Conservation (phyloP, 2,888 invertebrate genomes). For the Leptinotarsa juncta region DNA sequence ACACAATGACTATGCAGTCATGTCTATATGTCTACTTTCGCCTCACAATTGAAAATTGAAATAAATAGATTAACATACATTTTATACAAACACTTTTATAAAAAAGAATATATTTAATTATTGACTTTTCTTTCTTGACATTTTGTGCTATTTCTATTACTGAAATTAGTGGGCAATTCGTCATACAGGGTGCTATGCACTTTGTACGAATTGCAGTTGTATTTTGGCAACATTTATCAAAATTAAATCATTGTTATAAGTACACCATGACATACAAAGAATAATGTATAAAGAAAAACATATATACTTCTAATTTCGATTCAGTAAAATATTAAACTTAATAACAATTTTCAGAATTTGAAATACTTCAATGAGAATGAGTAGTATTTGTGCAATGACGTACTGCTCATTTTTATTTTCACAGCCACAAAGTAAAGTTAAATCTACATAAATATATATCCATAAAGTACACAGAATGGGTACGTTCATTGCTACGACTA, state of each 20-base stretch:
- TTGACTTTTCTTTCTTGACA: background rate
- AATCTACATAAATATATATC: background rate
- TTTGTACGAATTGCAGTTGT: background rate
- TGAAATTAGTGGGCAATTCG: background rate
- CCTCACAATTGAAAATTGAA: no score
- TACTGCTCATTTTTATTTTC: slow-evolving; percentile 22
- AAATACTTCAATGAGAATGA: background rate
- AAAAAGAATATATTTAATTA: background rate
- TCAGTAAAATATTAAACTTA: no score
- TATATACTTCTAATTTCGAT: background rate
- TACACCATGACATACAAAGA: background rate
- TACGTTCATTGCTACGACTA: background rate
- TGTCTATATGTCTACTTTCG: background rate
- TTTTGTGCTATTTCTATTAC: background rate
- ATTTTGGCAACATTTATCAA: slow-evolving; percentile 7
- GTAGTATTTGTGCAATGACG: slow-evolving; percentile 8
- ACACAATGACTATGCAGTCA: background rate
- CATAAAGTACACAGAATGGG: background rate
- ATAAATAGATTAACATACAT: background rate
- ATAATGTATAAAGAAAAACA: background rate
- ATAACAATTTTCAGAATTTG: background rate
- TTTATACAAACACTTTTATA: background rate
- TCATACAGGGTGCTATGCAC: background rate
- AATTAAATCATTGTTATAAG: background rate
- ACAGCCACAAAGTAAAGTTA: slow-evolving; percentile 39